Evolutionary conservation across 2,113 vertebrate genomes (phyloP).

Genomic region (Phalacrocorax pelagicus): DNA sequence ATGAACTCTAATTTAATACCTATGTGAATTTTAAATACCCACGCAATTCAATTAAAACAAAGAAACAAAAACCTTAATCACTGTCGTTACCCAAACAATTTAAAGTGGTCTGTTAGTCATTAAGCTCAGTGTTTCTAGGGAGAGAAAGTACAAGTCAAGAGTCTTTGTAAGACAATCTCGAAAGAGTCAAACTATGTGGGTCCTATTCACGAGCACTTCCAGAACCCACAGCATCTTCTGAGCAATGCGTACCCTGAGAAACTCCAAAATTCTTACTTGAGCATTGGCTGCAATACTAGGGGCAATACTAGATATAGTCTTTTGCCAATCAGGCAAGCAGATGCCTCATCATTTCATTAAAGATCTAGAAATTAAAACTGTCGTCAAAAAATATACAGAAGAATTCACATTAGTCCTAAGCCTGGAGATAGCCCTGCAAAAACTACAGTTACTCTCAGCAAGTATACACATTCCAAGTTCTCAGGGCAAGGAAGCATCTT

Average conservation of each 20-base stretch:
- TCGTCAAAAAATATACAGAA: neutral
- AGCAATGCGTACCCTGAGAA: neutral
- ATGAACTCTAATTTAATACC: neutral
- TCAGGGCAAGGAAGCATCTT: neutral
- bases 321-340: neutral
- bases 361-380: neutral
- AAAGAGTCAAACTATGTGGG: neutral
- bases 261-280: neutral
- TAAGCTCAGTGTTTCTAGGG: neutral
- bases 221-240: neutral
- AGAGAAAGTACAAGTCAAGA: neutral
- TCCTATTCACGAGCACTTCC: neutral
- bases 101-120: neutral
- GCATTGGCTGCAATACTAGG: neutral
- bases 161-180: neutral
- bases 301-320: neutral
- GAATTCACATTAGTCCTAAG: neutral
- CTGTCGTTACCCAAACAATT: neutral
- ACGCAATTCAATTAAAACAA: neutral
- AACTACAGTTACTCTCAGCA: neutral
- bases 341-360: neutral
- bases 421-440: neutral
- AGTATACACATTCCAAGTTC: neutral
- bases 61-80: neutral
- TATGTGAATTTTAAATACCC: neutral